phyloP scores from a whole-genome alignment of 2,113 vertebrate genomes.

The Colius striatus region DNA sequence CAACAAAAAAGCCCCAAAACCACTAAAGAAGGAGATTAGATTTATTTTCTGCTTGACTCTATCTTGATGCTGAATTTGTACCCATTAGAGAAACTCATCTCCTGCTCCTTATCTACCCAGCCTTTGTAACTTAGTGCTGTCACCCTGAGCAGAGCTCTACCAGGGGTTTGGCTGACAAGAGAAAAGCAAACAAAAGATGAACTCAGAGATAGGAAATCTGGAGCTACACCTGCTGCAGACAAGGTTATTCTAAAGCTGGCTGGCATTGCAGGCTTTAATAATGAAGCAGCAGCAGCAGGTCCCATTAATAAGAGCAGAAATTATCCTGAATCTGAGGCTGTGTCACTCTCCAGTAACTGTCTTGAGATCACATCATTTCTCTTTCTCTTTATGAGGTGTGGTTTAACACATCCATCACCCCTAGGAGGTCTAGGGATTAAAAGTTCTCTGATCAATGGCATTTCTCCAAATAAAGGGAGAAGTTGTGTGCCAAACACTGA shows the following conservation, averaged over 20 bases:
- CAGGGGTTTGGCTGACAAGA: conserved; percentile 1
- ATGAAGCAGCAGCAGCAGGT: background rate
- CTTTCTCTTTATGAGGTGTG: background rate
- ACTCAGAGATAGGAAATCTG: background rate
- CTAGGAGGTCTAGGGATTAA: background rate
- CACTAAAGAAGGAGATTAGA: no score
- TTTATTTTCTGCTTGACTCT: background rate
- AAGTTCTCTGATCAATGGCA: background rate
- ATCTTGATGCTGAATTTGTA: background rate
- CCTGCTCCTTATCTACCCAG: conserved; percentile 9
- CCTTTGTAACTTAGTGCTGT: background rate
- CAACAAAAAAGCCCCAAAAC: background rate
- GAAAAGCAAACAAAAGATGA: conserved; percentile 22
- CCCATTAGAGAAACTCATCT: background rate
- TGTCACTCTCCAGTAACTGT: background rate
- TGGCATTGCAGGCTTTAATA: background rate
- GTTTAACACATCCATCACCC: background rate
- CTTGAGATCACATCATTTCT: background rate
- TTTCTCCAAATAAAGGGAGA: background rate
- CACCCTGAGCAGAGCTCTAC: background rate
- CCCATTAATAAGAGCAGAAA: background rate
- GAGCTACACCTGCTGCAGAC: background rate
- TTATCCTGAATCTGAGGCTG: background rate
- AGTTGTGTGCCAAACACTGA: background rate
- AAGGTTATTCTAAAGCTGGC: background rate